A percentile compares a stretch with the other conserved stretches of the same genome.
phyloP scores from a whole-genome alignment of 2,113 vertebrate species.

The Cepphus grylle region DNA sequence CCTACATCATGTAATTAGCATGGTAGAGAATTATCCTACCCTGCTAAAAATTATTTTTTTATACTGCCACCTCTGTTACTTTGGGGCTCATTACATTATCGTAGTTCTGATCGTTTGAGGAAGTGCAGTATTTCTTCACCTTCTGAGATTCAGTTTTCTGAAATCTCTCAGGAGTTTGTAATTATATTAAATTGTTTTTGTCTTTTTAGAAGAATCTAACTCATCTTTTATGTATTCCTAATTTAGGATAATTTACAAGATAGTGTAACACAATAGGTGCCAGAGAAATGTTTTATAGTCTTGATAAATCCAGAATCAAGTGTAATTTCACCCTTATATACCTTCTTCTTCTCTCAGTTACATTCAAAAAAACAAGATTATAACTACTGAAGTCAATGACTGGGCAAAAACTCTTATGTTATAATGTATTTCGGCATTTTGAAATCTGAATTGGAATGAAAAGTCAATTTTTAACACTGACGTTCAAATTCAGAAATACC shows the following conservation, averaged over 20 bases:
- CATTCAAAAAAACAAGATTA: not conserved
- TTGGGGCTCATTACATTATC: not conserved
- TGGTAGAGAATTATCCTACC: not conserved
- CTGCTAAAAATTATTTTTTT: not conserved
- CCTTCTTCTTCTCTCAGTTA: not conserved
- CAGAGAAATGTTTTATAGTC: not conserved
- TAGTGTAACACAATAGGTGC: not conserved
- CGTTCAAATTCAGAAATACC: not conserved
- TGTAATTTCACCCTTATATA: not conserved
- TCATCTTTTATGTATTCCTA: not conserved
- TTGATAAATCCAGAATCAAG: not conserved
- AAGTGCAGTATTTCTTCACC: not conserved
- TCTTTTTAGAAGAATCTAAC: not conserved
- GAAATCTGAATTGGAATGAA: not conserved
- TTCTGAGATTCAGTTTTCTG: not conserved
- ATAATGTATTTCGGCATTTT: not conserved
- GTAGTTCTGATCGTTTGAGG: not conserved
- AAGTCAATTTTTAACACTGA: not conserved
- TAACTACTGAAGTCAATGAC: not conserved
- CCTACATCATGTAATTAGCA: not conserved
- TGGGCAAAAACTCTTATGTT: not conserved
- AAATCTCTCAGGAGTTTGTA: not conserved
- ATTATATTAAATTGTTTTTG: not conserved
- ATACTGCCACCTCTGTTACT: not conserved
- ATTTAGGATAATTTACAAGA: not conserved